phyloP scores from a whole-genome alignment of 2,797 vertebrate species.

The Chaetophractus vellerosus region DNA sequence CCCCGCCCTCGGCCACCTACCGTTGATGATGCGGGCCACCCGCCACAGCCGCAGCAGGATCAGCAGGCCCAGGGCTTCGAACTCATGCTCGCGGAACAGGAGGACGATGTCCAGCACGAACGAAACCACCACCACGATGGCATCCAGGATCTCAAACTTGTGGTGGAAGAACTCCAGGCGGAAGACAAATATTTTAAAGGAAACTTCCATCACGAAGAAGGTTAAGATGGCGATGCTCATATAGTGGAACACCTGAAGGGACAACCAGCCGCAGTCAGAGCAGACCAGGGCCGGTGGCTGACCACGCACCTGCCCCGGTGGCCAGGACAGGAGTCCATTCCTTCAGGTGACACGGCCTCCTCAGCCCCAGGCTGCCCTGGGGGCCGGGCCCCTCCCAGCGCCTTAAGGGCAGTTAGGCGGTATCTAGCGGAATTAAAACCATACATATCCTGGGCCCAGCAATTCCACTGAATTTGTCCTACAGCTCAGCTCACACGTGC shows the following conservation, averaged over 20 bases:
- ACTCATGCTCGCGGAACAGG: conserved; percentile 93
- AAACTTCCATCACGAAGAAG: conserved; percentile 96
- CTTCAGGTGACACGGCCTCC: accelerated
- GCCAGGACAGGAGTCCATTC: background rate
- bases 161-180: conserved; percentile 96
- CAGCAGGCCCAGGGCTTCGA: conserved; percentile 94
- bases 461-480: background rate
- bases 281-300: background rate
- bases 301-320: background rate
- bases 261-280: background rate
- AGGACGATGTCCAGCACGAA: conserved; percentile 95
- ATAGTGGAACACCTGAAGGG: conserved; percentile 95
- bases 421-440: background rate
- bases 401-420: background rate
- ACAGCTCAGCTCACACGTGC: background rate
- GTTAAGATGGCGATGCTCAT: conserved; percentile 95
- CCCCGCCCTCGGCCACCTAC: conserved; percentile 85
- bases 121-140: conserved; percentile 93
- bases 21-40: conserved; percentile 97
- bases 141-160: conserved; percentile 98
- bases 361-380: background rate
- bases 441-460: background rate
- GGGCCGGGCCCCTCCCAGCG: background rate
- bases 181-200: conserved; percentile 94
- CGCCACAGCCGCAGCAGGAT: conserved; percentile 98